Evolutionary conservation across 2,797 vertebrate species (phyloP).

Genomic region (Numenius phaeopus): DNA sequence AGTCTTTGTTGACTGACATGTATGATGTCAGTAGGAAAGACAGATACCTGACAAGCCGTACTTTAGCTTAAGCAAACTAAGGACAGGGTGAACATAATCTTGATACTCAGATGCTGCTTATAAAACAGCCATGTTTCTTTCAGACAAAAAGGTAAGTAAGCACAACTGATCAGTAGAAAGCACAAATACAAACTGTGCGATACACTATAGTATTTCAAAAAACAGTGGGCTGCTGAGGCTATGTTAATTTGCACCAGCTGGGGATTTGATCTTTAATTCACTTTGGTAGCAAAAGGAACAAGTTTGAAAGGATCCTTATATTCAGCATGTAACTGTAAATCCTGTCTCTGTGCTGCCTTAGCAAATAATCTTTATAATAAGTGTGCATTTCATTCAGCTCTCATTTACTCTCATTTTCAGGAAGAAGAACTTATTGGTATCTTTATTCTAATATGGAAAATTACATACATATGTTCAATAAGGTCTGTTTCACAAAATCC

Average conservation of each 20-base stretch:
- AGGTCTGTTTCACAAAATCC: background rate
- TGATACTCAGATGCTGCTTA: background rate
- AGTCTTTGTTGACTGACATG: background rate
- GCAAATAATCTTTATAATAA: background rate
- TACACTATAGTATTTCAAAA: background rate
- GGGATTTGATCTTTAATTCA: background rate
- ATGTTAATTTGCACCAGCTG: background rate
- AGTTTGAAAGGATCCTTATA: background rate
- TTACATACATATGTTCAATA: background rate
- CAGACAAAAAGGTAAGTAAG: background rate
- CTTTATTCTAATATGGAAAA: background rate
- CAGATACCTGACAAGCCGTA: background rate
- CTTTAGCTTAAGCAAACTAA: background rate
- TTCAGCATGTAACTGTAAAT: background rate
- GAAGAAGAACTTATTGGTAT: background rate
- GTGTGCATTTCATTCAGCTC: background rate
- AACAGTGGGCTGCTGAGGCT: background rate
- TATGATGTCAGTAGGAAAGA: background rate
- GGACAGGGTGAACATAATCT: background rate
- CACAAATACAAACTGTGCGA: background rate
- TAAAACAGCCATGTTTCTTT: background rate
- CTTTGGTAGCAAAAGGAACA: background rate
- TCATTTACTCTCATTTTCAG: background rate
- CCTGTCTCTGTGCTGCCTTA: background rate
- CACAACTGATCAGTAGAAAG: background rate